Percentiles rank a stretch among this genome's conserved stretches.
These are phyloP conservation scores for Holothuria glaberrima DNA, from an alignment of 35 echinoderm and acorn worm species.

Conservation along the genomic window DNA sequence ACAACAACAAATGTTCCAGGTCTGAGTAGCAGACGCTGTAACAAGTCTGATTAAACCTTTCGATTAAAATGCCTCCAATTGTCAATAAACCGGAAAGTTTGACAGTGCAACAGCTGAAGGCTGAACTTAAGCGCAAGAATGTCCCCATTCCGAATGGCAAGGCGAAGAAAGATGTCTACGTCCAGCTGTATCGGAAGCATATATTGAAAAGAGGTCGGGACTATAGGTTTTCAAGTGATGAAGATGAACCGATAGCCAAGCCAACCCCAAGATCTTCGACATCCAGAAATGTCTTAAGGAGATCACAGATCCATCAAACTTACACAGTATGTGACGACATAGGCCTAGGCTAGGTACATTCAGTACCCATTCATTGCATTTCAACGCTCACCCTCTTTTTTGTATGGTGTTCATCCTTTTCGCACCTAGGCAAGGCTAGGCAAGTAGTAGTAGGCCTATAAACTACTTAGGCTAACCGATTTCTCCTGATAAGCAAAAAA, in stretches of 20 bases:
- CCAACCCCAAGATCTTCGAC: no score
- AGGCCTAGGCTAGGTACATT: no score
- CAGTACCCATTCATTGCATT: no score
- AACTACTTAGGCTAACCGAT: no score
- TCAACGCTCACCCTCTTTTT: no score
- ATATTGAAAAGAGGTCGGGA: slow-evolving; percentile 4
- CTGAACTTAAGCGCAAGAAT: slow-evolving; percentile 21
- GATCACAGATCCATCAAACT: no score
- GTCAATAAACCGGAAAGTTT: slow-evolving; percentile 52
- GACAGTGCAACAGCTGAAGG: slow-evolving; percentile 57
- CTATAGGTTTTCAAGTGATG: slow-evolving; percentile 51
- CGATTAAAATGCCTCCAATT: slow-evolving; percentile 35
- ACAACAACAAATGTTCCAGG: background rate
- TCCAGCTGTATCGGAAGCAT: slow-evolving; percentile 49
- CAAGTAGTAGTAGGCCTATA: no score
- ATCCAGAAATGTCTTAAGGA: no score
- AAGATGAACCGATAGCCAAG: slow-evolving; percentile 30
- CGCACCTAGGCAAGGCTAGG: no score
- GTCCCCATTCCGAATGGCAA: slow-evolving; percentile 29
- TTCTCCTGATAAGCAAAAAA: no score
- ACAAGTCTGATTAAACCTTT: background rate
- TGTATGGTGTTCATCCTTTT: no score
- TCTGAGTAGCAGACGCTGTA: background rate
- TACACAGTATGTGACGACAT: no score
- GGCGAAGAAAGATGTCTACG: slow-evolving; percentile 62